Percentiles rank a stretch among this genome's conserved stretches.
These are phyloP conservation scores for Temnothorax rugatulus DNA, from an alignment of 2,888 invertebrate species.

Conservation along the genomic window DNA sequence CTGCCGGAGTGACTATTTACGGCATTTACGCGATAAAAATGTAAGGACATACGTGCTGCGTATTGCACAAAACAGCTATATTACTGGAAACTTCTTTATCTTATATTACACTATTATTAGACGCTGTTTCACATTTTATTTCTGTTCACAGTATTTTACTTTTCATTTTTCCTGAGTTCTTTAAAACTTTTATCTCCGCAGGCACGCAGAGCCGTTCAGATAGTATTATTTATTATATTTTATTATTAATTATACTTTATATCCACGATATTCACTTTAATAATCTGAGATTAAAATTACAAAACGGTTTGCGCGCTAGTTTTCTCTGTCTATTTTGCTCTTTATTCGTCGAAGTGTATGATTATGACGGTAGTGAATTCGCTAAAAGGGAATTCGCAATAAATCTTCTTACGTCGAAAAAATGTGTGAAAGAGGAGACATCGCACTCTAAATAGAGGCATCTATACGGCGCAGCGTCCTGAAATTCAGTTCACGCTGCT, in stretches of 20 bases:
- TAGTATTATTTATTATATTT: background rate
- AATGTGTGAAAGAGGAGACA: background rate
- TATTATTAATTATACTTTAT: no score
- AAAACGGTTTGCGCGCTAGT: background rate
- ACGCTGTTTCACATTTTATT: background rate
- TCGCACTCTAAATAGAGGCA: constrained; percentile 1
- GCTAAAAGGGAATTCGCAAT: background rate
- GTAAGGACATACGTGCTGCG: background rate
- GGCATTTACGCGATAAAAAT: constrained; percentile 26
- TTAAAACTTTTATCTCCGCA: background rate
- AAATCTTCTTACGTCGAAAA: background rate
- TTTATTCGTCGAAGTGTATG: background rate
- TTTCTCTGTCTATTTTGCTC: background rate
- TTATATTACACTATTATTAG: constrained; percentile 1
- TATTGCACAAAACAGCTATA: background rate
- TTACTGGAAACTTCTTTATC: background rate
- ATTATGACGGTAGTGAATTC: background rate
- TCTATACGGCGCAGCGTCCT: constrained; percentile 52
- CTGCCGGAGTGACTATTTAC: background rate
- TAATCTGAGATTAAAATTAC: background rate
- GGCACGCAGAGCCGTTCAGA: background rate
- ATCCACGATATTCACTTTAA: background rate
- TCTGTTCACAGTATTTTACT: background rate
- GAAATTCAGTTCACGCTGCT: constrained; percentile 57
- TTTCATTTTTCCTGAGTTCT: background rate